Evolutionary conservation across 1,140 invertebrate genomes (phyloP).

Genomic region (Cyphomyrmex costatus): DNA sequence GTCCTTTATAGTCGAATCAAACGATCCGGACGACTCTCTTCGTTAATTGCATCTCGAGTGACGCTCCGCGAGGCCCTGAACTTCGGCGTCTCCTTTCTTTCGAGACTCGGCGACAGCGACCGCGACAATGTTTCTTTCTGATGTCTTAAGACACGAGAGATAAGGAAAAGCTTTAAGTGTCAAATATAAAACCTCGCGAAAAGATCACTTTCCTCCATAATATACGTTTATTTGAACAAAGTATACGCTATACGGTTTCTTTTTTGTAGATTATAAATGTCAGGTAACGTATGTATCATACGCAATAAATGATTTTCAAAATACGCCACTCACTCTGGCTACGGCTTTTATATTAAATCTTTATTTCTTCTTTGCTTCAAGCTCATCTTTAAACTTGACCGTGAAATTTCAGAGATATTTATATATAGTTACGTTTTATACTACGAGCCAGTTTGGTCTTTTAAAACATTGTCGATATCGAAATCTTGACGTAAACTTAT

Average conservation of each 20-base stretch:
- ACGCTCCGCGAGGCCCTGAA: conserved; percentile 17
- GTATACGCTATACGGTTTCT: neutral
- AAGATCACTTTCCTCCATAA: neutral
- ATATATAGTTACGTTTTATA: neutral
- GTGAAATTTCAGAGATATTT: conserved; percentile 26
- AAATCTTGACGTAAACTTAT: conserved; percentile 8
- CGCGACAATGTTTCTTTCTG: conserved; percentile 5
- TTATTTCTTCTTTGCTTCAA: conserved; percentile 9
- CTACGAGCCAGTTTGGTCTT: neutral
- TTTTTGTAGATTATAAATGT: neutral
- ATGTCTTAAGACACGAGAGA: conserved; percentile 3
- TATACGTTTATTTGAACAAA: neutral
- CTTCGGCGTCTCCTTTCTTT: conserved; percentile 36
- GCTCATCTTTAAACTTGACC: conserved; percentile 6
- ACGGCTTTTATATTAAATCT: neutral
- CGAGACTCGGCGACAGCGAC: neutral
- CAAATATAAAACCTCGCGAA: conserved; percentile 20
- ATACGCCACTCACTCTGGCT: neutral
- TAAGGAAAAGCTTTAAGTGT: neutral
- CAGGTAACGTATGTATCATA: neutral
- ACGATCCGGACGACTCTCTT: conserved; percentile 53
- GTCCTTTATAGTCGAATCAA: conserved; percentile 61
- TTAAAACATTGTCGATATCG: conserved; percentile 17
- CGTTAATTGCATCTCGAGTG: conserved; percentile 61
- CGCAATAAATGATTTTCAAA: conserved; percentile 17